These are phyloP conservation scores for Archips xylosteana DNA, from an alignment of 2,888 invertebrate genomes.

Conservation along the genomic window DNA sequence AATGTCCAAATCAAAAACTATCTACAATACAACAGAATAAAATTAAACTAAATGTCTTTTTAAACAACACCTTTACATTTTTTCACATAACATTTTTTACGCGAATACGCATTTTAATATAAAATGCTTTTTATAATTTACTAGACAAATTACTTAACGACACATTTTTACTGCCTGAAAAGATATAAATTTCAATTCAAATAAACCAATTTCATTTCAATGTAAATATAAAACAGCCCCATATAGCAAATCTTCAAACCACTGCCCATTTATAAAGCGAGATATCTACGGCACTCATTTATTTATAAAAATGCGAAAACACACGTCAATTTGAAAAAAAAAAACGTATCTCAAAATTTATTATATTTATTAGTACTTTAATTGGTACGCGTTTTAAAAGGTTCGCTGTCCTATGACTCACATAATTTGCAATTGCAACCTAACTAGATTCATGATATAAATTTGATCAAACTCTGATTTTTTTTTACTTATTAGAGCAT, in stretches of 20 bases:
- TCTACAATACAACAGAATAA: slow-evolving; percentile 17
- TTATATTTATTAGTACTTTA: too few relatives aligned
- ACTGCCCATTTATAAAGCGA: slow-evolving; percentile 1
- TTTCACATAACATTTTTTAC: slow-evolving; percentile 11
- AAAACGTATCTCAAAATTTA: too few relatives aligned
- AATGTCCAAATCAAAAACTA: slow-evolving; percentile 2
- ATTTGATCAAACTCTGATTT: too few relatives aligned
- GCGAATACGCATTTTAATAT: slow-evolving; percentile 36
- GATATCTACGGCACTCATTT: background rate
- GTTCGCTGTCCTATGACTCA: too few relatives aligned
- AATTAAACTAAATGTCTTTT: slow-evolving; percentile 21
- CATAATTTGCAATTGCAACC: too few relatives aligned
- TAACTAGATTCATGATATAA: too few relatives aligned
- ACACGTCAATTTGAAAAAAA: too few relatives aligned
- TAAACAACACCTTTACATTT: slow-evolving; percentile 18
- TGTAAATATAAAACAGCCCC: slow-evolving; percentile 26
- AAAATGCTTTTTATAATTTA: slow-evolving; percentile 36
- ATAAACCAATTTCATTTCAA: slow-evolving; percentile 30
- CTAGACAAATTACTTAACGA: slow-evolving; percentile 24
- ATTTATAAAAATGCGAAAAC: slow-evolving; percentile 21
- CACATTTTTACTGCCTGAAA: slow-evolving; percentile 29
- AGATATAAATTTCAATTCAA: slow-evolving; percentile 20
- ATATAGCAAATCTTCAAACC: background rate
- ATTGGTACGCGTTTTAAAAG: too few relatives aligned
- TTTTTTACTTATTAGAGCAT: too few relatives aligned